Evolutionary conservation across 2,113 vertebrate genomes (phyloP), one percentile per base, ranked within the genome.

Genomic region (Irena cyanogastra): DNA sequence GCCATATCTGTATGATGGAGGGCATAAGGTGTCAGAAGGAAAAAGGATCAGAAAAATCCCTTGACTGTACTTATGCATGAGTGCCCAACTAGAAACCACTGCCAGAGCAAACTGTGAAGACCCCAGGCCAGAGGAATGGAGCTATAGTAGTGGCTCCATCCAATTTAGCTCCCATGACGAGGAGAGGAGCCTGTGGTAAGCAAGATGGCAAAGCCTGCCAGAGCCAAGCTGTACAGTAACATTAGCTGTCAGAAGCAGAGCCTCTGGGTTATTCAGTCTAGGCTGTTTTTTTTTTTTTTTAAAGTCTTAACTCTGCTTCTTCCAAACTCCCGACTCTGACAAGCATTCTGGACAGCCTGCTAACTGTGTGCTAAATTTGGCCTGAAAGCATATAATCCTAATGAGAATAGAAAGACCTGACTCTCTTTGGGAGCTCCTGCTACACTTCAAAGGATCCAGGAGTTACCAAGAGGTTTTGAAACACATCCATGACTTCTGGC

Each of bases 401-500:
- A 95, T 81, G 68, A 92, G 92, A 93, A 87, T 68, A 87, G 65
- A 95, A 96, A 94, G 92, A 93, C 56, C 37, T 84, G 88, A 92
- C 93, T 90, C 85, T 83, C 53, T 96, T 66, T 1, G 15, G 75
- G 50, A 85, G 84, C 63, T 94, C 72, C 65, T 87, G 87, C 52
- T 60, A 86, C 35, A 87, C 90, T 96, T 94, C 92, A 94, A 96
- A 94, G 79, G 71, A 83, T 77, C 64, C 52, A 71, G 76, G 76
- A 94, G 26, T 96, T 89, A 95, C 72, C 64, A 78, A 96, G 85
- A 0, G 0, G 37, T 93, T 96, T 97, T 96, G 94, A 97, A 97
- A 96, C 52, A 68, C 10, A 64, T 93, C 88, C 90, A 93, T 89
- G 90, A 93, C 90, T 96, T 96, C 83, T 94, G 96, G 56, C 90